Percentiles rank a stretch among this genome's conserved stretches.
These are phyloP conservation scores for Frankliniella intonsa DNA, from an alignment of 2,888 invertebrate species.

Conservation along the genomic window DNA sequence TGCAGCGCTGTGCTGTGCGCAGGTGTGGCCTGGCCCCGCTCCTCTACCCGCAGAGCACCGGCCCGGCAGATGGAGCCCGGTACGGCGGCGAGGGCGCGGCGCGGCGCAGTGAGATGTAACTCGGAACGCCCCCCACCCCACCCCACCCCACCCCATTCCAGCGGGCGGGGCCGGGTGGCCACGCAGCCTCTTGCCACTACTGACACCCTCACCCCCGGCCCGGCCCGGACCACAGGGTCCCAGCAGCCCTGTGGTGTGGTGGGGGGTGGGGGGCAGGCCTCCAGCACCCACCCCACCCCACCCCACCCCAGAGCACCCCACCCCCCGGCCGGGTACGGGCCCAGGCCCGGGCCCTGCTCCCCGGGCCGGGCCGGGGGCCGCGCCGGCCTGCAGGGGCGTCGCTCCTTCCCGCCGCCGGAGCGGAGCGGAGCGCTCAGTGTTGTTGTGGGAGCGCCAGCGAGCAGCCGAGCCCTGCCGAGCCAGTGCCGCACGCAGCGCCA, in stretches of 20 bases:
- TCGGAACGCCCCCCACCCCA: not conserved
- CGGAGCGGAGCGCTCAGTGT: not conserved
- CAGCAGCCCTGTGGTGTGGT: not conserved
- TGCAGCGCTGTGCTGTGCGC: too few relatives aligned
- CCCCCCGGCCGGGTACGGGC: not conserved
- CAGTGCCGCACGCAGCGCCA: not conserved
- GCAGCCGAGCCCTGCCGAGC: not conserved
- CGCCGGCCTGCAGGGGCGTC: not conserved
- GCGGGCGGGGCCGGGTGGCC: too few relatives aligned
- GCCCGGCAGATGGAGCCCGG: too few relatives aligned
- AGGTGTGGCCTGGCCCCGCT: too few relatives aligned
- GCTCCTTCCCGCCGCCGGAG: not conserved
- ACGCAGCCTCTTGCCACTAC: constrained; percentile 10
- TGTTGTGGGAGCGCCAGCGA: constrained; percentile 8
- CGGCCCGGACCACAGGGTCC: not conserved
- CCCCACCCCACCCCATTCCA: too few relatives aligned
- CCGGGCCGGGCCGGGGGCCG: constrained; percentile 4
- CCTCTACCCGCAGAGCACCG: too few relatives aligned
- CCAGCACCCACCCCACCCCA: not conserved
- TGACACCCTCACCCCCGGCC: not conserved
- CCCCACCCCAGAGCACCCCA: too few relatives aligned
- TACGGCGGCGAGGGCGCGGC: too few relatives aligned
- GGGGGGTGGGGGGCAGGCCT: not conserved
- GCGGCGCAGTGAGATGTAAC: not conserved
- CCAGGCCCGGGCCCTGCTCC: not conserved